Evolutionary conservation across 2,888 invertebrate species (phyloP), one percentile per base, ranked within the genome.

Genomic region (Ophioninae sp.): DNA sequence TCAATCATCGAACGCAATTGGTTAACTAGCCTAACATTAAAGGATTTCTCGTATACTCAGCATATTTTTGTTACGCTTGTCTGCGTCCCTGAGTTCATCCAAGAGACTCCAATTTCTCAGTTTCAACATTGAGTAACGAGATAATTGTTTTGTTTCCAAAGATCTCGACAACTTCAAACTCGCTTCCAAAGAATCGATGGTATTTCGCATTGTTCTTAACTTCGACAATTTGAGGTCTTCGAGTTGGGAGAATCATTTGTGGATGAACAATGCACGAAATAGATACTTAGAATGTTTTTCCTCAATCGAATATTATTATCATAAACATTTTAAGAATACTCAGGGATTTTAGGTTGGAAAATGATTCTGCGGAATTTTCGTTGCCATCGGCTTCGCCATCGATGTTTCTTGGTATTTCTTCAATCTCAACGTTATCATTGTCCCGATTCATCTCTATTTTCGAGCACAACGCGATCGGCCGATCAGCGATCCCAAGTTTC

Each of bases 21-120:
- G 51, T 51, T 51, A 5, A 51, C 51, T 51, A 6, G 13, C 17
- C 13, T 51, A 51, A 51, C 17, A 51, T 51, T 17, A 44, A 68
- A 20, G 64, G 0, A 72, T 71, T 61, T 56, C 61, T 23, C 17
- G 69, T 88, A 69, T 83, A 90, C 90, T 90, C 37, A 90, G 81
- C 91, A 90, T 90, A 71, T 87, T 88, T 81, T 88, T 86, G 61
- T 90, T 90, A 67, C 83, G 88, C 80, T 88, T 88, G 20, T 89
- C 87, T 13, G 89, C 88, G 59, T 88, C 88, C 63, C 74, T 86
- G 5, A 90, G 75, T 44, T 90, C 87, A 13, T 88, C 82, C 37
- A 76, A 69, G 23, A 87, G 71, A 22, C 82, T 79, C 63, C 74
- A 82, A 64, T 87, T 88, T 69, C 84, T 84, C 6, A 81, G 84